These are phyloP conservation scores for Drosophila eohydei DNA, from an alignment of 2,888 invertebrate genomes.

Conservation along the genomic window DNA sequence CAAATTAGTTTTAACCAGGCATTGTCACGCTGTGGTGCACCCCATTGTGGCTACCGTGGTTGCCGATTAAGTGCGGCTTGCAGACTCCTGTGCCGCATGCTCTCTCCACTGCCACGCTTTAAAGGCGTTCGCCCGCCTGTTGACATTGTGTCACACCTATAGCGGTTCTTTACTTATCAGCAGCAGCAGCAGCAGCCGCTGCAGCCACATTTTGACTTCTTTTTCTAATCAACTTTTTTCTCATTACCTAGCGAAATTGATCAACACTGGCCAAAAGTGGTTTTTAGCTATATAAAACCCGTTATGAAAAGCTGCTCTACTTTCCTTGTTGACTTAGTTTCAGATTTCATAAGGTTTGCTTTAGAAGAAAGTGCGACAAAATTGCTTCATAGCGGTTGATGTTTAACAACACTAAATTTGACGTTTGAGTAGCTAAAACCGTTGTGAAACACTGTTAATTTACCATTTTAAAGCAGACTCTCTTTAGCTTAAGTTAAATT, in stretches of 20 bases:
- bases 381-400: background rate
- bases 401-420: background rate
- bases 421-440: background rate
- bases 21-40: constrained; percentile 74
- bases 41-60: constrained; percentile 59
- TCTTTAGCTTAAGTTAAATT: background rate
- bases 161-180: constrained; percentile 39
- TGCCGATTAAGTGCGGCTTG: constrained; percentile 68
- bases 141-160: constrained; percentile 46
- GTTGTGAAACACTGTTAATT: background rate
- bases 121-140: constrained; percentile 29
- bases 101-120: constrained; percentile 8
- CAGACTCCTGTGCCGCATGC: constrained; percentile 7
- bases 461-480: background rate
- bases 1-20: constrained; percentile 77
- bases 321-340: background rate
- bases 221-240: constrained; percentile 54
- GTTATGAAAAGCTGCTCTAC: background rate
- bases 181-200: constrained; percentile 26
- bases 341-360: background rate
- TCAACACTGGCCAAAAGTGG: constrained; percentile 18
- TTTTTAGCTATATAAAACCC: background rate
- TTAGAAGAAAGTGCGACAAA: background rate
- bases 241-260: constrained; percentile 53
- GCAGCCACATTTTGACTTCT: constrained; percentile 7